Conservation (phyloP, 2,113 vertebrate genomes). For the Hippocampus mohnikei region DNA sequence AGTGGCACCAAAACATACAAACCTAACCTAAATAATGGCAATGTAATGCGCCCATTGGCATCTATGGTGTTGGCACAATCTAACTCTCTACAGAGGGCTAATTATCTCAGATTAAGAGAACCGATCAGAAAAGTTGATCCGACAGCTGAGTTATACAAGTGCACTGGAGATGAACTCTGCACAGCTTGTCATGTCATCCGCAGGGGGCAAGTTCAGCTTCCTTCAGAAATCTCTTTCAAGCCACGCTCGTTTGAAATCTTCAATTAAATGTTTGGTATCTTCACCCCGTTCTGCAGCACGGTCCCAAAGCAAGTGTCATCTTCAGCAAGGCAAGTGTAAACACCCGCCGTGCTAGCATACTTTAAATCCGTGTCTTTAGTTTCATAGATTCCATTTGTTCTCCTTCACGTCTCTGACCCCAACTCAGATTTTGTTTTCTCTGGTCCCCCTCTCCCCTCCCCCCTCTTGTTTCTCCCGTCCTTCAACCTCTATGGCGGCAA, state of each 20-base stretch:
- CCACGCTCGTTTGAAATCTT: constrained; percentile 20
- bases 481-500: too few relatives aligned
- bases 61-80: constrained; percentile 45
- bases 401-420: too few relatives aligned
- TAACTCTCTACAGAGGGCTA: constrained; percentile 47
- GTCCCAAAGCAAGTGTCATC: neutral
- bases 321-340: neutral
- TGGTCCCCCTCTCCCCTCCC: too few relatives aligned
- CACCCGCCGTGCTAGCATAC: neutral
- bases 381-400: too few relatives aligned
- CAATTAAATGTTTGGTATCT: constrained; percentile 26
- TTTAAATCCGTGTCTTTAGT: neutral
- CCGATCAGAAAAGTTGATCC: constrained; percentile 36
- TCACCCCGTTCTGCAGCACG: neutral
- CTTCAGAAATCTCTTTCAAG: constrained; percentile 34
- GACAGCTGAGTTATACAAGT: constrained; percentile 39
- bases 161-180: constrained; percentile 42
- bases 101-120: constrained; percentile 65
- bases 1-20: neutral
- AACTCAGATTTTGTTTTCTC: too few relatives aligned
- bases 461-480: too few relatives aligned
- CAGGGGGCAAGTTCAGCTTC: constrained; percentile 12
- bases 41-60: constrained; percentile 5
- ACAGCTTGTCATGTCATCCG: constrained; percentile 19
- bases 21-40: neutral